Evolutionary conservation across 2,797 vertebrate species (phyloP), one percentile per base, ranked within the genome.

Genomic region (Helostoma temminkii): DNA sequence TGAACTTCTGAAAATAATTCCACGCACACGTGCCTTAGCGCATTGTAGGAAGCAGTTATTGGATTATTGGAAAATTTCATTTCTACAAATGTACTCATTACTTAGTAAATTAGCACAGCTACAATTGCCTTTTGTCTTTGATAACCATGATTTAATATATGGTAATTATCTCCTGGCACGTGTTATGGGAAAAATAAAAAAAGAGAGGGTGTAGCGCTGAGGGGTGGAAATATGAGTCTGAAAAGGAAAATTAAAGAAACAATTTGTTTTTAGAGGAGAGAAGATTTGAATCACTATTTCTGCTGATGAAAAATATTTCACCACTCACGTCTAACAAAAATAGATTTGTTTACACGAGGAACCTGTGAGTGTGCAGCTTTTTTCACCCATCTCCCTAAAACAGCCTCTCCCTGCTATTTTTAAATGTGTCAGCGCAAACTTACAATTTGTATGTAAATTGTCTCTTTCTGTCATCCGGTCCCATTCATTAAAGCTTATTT

Each of bases 401-500:
- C 53, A 57, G 49, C 57, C 3, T 54, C 22, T 21, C 37, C 30
- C 9, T 62, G 65, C 48, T 81, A 49, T 76, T 83, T 79, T 71
- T 76, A 67, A 80, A 81, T 2, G 9, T 76, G 66, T 69, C 49
- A 53, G 9, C n/a, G 2, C 49, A 71, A 58, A 78, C 55, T 66
- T 46, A 36, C 24, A 50, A 74, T 64, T 56, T 67, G 62, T 76
- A 76, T 78, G 66, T 65, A 76, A 82, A 85, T 75, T 25, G 58
- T 54, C 47, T 73, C 49, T 39, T 61, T 59, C 48, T 66, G 67
- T 78, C 59, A 56, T 26, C 25, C 5, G 9, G 39, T 19, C 53
- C 52, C 21, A 66, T 74, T 84, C 74, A 80, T 81, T 81, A 77
- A 78, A 70, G 66, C 50, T 65, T 55, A 66, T 79, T 80, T 69